A percentile compares a stretch with the other conserved stretches of the same genome.
phyloP scores from a whole-genome alignment of 2,888 invertebrate species.

The Melinaea menophilus region DNA sequence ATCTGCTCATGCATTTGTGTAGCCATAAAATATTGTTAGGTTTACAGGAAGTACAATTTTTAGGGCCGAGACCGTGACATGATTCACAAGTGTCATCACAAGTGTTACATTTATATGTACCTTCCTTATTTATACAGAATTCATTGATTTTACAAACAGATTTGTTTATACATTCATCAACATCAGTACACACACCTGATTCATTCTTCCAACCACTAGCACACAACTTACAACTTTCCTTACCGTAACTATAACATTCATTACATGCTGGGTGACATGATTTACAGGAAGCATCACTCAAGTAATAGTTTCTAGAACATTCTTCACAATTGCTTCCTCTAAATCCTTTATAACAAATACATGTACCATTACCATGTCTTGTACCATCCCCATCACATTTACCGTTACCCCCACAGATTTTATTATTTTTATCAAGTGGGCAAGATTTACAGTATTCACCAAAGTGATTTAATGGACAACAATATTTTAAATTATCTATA shows the following conservation, averaged over 20 bases:
- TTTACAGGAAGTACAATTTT: slow-evolving; percentile 90
- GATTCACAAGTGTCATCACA: slow-evolving; percentile 91
- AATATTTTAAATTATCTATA: slow-evolving; percentile 84
- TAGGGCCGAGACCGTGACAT: slow-evolving; percentile 90
- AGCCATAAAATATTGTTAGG: slow-evolving; percentile 46
- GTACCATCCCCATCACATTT: slow-evolving; percentile 91
- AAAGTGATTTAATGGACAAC: slow-evolving; percentile 90
- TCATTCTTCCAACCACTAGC: slow-evolving; percentile 85
- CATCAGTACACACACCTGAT: slow-evolving; percentile 85
- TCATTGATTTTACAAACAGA: slow-evolving; percentile 79
- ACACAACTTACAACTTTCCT: slow-evolving; percentile 75
- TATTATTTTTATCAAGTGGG: slow-evolving; percentile 67
- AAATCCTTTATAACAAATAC: slow-evolving; percentile 90
- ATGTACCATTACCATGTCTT: slow-evolving; percentile 93
- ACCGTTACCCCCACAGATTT: slow-evolving; percentile 89
- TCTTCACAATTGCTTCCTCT: slow-evolving; percentile 84
- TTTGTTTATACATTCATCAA: slow-evolving; percentile 86
- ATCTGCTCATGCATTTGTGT: slow-evolving; percentile 54
- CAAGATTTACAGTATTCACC: slow-evolving; percentile 89
- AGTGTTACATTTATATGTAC: slow-evolving; percentile 85
- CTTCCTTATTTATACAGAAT: slow-evolving; percentile 92
- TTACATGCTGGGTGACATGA: slow-evolving; percentile 88
- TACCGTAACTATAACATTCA: slow-evolving; percentile 85
- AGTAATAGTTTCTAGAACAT: slow-evolving; percentile 84
- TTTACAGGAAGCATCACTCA: slow-evolving; percentile 83